Conservation (phyloP, 1,140 invertebrate species). For the Temnothorax nylanderi region DNA sequence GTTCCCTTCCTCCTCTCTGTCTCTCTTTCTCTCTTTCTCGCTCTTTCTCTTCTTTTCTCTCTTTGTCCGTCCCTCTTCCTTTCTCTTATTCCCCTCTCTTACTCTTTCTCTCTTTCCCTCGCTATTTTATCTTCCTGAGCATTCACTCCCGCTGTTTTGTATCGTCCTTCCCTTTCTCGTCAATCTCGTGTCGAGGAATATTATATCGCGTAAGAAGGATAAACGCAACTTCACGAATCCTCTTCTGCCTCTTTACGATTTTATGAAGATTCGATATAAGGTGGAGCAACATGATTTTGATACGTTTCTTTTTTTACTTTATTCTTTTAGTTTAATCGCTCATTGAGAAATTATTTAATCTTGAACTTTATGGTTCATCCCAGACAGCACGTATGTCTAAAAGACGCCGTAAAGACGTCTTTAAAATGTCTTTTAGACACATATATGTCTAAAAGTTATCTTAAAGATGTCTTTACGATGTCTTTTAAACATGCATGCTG, state of each 20-base stretch:
- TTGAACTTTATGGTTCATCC: neutral
- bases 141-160: slow-evolving; percentile 36
- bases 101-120: slow-evolving; percentile 11
- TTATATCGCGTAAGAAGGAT: neutral
- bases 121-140: slow-evolving; percentile 10
- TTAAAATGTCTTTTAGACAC: too few relatives aligned
- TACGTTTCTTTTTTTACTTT: neutral
- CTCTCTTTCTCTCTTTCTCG: slow-evolving; percentile 39
- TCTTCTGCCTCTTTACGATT: neutral
- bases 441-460: too few relatives aligned
- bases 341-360: neutral
- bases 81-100: slow-evolving; percentile 16
- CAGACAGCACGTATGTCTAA: too few relatives aligned
- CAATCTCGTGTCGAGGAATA: neutral
- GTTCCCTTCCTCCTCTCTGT: slow-evolving; percentile 68
- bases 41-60: slow-evolving; percentile 34
- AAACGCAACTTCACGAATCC: neutral
- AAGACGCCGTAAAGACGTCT: too few relatives aligned
- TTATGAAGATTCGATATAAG: neutral
- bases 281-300: neutral
- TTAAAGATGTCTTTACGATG: too few relatives aligned
- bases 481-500: too few relatives aligned
- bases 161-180: neutral
- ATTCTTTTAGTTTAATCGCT: neutral
- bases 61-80: slow-evolving; percentile 43